Evolutionary conservation across 1,140 invertebrate species (phyloP), one percentile per base, ranked within the genome.

Genomic region (Procambarus virginalis): DNA sequence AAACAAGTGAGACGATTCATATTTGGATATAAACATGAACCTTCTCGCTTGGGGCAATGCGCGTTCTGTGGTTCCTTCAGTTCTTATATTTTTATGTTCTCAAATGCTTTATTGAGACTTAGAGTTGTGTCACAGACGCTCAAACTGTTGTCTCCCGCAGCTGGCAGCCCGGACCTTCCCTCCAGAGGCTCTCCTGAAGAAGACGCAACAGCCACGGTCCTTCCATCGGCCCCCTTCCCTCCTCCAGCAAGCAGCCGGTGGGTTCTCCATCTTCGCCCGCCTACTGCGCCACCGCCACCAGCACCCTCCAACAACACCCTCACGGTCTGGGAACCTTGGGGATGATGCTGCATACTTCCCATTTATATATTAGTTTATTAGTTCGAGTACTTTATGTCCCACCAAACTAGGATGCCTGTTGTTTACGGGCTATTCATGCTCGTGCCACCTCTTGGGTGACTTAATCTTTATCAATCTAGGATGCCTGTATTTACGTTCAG

Each of bases 171-270:
- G 22, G 68, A 34, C n/a, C 68, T 34, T 34, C 22, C 68, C 2
- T 22, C 68, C 68, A 68, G 6, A 73, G 68, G 68, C 68, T 20
- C 68, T 73, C 68, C 68, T 34, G 68, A 73, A 73, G 68, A 73
- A 73, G 68, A 73, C 68, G n/a, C 68, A 73, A 9, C 68, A 4
- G n/a, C 68, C 68, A 20, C n/a, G 22, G 68, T 20, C 22, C 68
- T 34, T n/a, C 64, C 17, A 20, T 34, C 64, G 3, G 3, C 17
- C 64, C 64, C 12, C 64, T 17, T 12, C 64, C 68, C 68, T 73
- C 68, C 6, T 73, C 10, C n/a, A 34, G 68, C 68, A 20, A 10
- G 22, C 68, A 34, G 2, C 68, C 4, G n/a, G n/a, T 9, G 6
- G 4, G 14, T 73, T 6, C n/a, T 20, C 2, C 5, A 14, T 9